Base-by-base conservation (phyloP, 2,113 vertebrate species). In the Pluvianellus socialis region DNA sequence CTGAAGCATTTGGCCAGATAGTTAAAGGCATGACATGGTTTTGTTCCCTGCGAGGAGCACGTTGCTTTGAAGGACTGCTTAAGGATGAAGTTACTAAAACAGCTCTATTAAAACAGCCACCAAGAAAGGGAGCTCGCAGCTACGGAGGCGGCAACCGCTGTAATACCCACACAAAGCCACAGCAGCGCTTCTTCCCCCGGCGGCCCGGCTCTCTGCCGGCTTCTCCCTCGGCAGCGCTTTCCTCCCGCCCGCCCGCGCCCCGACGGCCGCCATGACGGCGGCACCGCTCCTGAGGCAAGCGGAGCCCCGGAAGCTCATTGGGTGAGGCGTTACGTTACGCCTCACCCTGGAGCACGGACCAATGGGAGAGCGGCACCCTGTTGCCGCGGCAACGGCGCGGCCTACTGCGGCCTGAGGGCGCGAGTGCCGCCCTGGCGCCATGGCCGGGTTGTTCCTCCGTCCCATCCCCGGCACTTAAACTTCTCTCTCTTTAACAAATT, bases 211-310 rank as follows among this genome's bases (percentile, higher is more conserved):
- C 27, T 4, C 50, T 7, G 18, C 10, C 10, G 14, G 3, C 49
- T 50, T 23, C 38, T 81, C 44, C 68, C 45, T 35, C 38, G 28
- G 44, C 11, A 26, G 2, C 5, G 0, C 27, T 6, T 3, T 5
- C 22, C 45, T 7, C 17, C 40, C 18, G 3, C 9, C 28, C 45
- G 8, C 9, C 6, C 8, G 0, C 2, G 6, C 26, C 14, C 30
- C 23, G 1, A 2, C 3, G 20, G 38, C 49, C 1, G 40, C 75
- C 82, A 74, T 68, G 0, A 1, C 20, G 8, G 5, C 33, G 4
- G 9, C 35, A 6, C 12, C 8, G 2, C 10, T 6, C 47, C 11
- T 3, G 28, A 2, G 44, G 44, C 22, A 5, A 16, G 21, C 0
- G 8, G 4, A 44, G 12, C 4, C 20, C 5, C 44, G 21, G 4